phyloP scores from a whole-genome alignment of 2,113 vertebrate species.

The Chloebia gouldiae region DNA sequence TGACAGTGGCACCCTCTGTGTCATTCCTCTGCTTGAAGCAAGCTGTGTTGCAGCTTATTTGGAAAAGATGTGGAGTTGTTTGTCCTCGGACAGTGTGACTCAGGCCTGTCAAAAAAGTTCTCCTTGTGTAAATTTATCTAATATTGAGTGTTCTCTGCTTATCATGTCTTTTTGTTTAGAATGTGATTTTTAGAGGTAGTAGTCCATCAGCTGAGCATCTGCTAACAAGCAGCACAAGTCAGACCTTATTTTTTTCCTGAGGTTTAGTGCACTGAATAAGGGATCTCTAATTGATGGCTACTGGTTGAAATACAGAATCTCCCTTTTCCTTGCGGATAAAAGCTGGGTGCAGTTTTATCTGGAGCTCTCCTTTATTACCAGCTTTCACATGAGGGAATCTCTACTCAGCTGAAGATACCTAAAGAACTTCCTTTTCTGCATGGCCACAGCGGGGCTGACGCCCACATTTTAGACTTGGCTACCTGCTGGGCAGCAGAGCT shows the following conservation, averaged over 20 bases:
- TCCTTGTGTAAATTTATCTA: neutral
- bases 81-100: neutral
- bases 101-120: neutral
- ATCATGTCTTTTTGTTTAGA: neutral
- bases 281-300: neutral
- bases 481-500: neutral
- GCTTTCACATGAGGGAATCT: neutral
- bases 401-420: neutral
- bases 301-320: neutral
- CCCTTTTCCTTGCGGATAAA: neutral
- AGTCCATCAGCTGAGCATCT: neutral
- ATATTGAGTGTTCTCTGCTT: neutral
- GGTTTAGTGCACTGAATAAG: neutral
- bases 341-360: neutral
- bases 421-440: neutral
- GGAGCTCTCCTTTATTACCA: neutral
- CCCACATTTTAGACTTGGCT: neutral
- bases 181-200: neutral
- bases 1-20: constrained; percentile 25
- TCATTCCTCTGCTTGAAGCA: neutral
- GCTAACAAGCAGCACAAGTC: neutral
- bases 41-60: neutral
- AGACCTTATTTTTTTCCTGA: neutral
- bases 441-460: neutral
- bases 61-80: neutral